Evolutionary conservation across 2,797 vertebrate genomes (phyloP), one percentile per base, ranked within the genome.

Genomic region (Pseudomugil tenellus): DNA sequence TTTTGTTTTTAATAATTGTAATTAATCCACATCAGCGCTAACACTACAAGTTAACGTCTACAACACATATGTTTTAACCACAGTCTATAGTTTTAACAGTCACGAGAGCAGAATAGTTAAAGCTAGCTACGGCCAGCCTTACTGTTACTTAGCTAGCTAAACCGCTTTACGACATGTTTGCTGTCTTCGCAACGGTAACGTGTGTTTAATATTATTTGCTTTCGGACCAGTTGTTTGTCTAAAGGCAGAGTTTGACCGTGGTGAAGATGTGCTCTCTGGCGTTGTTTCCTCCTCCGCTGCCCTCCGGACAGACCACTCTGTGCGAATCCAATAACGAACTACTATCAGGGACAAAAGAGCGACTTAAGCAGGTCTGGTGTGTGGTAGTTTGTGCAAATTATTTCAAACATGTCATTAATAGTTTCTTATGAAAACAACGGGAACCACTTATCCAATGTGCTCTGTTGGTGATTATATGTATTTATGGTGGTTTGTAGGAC

Each of bases 261-360:
- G 39, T 19, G 37, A 89, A 55, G 67, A 97, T 98, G 97, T 96
- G 95, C 58, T 95, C 96, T 10, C 63, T 98, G 67, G 92, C 79
- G 2, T 70, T 96, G 63, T 98, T 98, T 46, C 95, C 96, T 1
- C 91, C 95, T 12, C 96, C 95, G 14, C 89, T 94, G 6, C 81
- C 93, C 9, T 56, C 76, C 2, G 95, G 93, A 56, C 91, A 95
- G 32, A 84, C 93, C 39, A 96, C 95, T 1, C 85, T 97, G 28
- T 97, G 94, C 31, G 97, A 98, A 81, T 90, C 94, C 69, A 96
- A 96, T 84, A 98, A 98, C 80, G 93, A 94, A 58, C 85, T 98
- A 77, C 87, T 97, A 35, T 92, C 93, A 0, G 94, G 94, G 39
- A 67, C 14, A 55, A 73, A 63, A 52, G 92, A 87, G 76, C 91